phyloP scores from a whole-genome alignment of 2,797 vertebrate species.

The Peromyscus melanophrys region DNA sequence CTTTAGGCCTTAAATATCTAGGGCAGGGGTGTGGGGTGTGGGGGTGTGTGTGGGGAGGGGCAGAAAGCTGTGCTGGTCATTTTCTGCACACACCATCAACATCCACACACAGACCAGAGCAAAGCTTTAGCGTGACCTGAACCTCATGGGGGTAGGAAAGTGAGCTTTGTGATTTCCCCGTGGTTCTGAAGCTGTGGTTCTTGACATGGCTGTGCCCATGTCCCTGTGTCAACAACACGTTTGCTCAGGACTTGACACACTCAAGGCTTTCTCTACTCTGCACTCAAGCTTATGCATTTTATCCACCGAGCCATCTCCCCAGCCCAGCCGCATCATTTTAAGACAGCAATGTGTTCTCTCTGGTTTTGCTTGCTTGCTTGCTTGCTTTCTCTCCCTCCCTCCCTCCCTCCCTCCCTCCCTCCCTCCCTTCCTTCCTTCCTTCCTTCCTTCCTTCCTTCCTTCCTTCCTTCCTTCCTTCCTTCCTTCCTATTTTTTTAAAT shows the following conservation, averaged over 20 bases:
- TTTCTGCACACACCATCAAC: not conserved
- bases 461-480: no score
- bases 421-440: no score
- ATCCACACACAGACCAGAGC: not conserved
- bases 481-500: no score
- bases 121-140: not conserved
- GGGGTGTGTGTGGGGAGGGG: no score
- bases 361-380: not conserved
- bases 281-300: not conserved
- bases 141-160: not conserved
- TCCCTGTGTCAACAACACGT: not conserved
- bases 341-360: not conserved
- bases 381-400: no score
- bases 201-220: not conserved
- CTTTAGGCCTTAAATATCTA: not conserved
- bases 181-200: not conserved
- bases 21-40: no score
- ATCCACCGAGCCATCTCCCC: not conserved
- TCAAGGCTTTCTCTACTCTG: not conserved
- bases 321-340: not conserved
- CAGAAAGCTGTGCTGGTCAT: not conserved
- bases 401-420: no score
- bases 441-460: not conserved
- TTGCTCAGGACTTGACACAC: not conserved
- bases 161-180: not conserved